Base-by-base conservation (phyloP, 2,888 invertebrate genomes). In the Melipona bicolor region DNA sequence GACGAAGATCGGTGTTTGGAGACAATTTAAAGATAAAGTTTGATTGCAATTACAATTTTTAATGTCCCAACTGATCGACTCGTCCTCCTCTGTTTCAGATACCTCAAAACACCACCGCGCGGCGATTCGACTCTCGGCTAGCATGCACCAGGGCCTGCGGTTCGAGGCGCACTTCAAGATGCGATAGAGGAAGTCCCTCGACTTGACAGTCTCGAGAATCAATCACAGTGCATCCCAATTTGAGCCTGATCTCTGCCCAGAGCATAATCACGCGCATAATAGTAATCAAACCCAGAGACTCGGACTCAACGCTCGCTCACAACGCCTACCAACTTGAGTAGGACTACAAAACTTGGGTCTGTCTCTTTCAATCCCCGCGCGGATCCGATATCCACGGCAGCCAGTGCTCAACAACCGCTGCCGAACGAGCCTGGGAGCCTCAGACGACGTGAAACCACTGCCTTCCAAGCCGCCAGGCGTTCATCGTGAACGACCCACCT, bases 61-160 rank as follows among this genome's bases (percentile, higher is more conserved):
- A 4, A 32, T 32, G 32, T 4, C 3, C 32, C 32, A 32, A 32
- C 32, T n/a, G 15, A 59, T 15, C n/a, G 15, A 5, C 5, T 3
- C 15, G 0, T 9, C 2, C 4, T 68, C 0, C 13, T 75, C n/a
- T 88, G 89, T 92, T 93, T 0, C 91, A 93, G 93, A 91, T 92
- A 92, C 90, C 91, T 92, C 89, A 88, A 88, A 80, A 75, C 79
- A 87, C 71, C 83, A 80, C 75, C 81, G 79, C 83, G 62, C 70
- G 73, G 79, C 79, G 65, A 74, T 61, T 68, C 67, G 73, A 56
- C 27, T 56, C 65, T 56, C 65, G 77, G 79, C 36, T 84, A 84
- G 78, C 74, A 90, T 87, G 88, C 87, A 87, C 77, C 71, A 84
- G 82, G 77, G 79, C 77, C 74, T 80, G 74, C 85, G 49, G 76